Percentiles rank a stretch among this genome's conserved stretches.
These are phyloP conservation scores for Zapornia atra DNA, from an alignment of 2,113 vertebrate species.

Conservation along the genomic window DNA sequence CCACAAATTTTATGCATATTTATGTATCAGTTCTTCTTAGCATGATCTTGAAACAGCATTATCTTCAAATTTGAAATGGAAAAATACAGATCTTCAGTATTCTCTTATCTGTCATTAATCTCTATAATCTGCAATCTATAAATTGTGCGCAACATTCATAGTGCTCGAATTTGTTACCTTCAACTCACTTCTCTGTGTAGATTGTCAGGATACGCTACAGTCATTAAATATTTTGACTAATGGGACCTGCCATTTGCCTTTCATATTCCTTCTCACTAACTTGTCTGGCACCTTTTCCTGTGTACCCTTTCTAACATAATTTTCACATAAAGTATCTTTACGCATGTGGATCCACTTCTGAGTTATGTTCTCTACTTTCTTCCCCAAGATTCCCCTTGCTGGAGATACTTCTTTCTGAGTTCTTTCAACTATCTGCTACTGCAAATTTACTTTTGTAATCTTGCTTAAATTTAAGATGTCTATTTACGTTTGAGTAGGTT, in stretches of 20 bases:
- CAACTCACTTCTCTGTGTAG: not conserved
- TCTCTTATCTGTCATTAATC: not conserved
- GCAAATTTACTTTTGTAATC: not conserved
- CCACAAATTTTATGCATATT: not conserved
- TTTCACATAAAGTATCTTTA: not conserved
- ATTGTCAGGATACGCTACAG: not conserved
- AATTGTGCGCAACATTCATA: not conserved
- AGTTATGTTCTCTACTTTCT: not conserved
- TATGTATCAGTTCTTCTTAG: not conserved
- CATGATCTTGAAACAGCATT: not conserved
- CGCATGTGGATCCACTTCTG: not conserved
- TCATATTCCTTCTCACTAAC: not conserved
- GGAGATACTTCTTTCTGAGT: not conserved
- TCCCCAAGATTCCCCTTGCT: not conserved
- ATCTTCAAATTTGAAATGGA: not conserved
- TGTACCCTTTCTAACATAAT: not conserved
- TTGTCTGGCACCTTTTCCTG: not conserved
- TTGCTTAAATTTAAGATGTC: not conserved
- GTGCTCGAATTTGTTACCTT: not conserved
- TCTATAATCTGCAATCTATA: not conserved
- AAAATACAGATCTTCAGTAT: not conserved
- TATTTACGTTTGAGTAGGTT: not conserved
- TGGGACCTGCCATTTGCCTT: not conserved
- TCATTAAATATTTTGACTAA: not conserved
- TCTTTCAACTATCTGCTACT: not conserved